Evolutionary conservation across 2,113 vertebrate genomes (phyloP).

Genomic region (Corythornis cristatus): DNA sequence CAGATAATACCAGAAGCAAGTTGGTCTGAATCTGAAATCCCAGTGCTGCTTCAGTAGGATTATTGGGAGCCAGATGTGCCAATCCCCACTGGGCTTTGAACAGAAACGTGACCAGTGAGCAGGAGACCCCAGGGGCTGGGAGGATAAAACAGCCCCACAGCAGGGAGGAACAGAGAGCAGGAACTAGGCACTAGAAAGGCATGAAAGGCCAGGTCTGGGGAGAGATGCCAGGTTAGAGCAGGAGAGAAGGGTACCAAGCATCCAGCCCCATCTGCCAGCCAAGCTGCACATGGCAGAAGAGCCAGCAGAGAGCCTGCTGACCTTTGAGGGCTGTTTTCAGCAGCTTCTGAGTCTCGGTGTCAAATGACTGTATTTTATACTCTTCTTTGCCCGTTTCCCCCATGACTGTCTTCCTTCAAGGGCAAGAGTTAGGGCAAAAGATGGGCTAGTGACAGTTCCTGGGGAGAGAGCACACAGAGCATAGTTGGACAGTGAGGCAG

Average conservation of each 20-base stretch:
- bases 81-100: neutral
- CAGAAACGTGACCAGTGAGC: neutral
- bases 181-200: neutral
- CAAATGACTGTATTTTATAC: slow-evolving; percentile 93
- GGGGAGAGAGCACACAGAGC: neutral
- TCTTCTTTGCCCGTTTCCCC: slow-evolving; percentile 86
- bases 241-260: neutral
- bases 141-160: rapidly evolving
- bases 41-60: neutral
- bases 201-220: neutral
- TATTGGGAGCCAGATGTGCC: neutral
- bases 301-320: neutral
- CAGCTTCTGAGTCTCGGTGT: slow-evolving; percentile 88
- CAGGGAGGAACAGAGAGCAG: neutral
- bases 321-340: slow-evolving; percentile 97
- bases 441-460: slow-evolving; percentile 21
- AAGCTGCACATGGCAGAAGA: neutral
- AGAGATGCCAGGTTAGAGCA: neutral
- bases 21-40: neutral
- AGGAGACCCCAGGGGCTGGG: rapidly evolving
- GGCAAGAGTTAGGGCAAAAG: neutral
- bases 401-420: slow-evolving; percentile 75
- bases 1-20: neutral
- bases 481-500: neutral
- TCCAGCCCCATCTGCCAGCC: neutral